phyloP scores from a whole-genome alignment of 2,888 invertebrate genomes.

The Trachelus iudaicus region DNA sequence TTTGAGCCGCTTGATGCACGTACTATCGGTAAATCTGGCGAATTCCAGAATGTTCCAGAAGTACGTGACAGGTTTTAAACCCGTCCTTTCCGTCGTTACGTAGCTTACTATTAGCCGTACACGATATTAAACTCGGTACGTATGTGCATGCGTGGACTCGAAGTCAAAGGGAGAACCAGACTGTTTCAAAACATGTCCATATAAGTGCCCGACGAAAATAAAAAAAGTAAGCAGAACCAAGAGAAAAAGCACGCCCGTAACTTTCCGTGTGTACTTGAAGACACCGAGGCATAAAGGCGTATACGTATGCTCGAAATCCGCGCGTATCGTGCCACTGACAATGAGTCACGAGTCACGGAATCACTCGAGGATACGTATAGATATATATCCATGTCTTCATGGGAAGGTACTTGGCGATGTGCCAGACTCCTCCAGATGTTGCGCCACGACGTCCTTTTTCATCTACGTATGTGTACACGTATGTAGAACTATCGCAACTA shows the following conservation, averaged over 20 bases:
- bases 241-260: neutral
- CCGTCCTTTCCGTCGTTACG: neutral
- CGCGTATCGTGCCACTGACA: neutral
- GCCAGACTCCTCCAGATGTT: conserved; percentile 32
- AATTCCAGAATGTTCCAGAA: neutral
- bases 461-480: neutral
- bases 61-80: neutral
- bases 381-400: conserved; percentile 22
- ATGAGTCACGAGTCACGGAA: conserved; percentile 26
- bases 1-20: neutral
- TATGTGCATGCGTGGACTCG: neutral
- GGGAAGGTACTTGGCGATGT: conserved; percentile 18
- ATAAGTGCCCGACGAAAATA: neutral
- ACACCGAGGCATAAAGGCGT: neutral
- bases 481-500: neutral
- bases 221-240: neutral
- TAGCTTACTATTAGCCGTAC: neutral
- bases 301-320: neutral
- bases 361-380: conserved; percentile 22
- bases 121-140: neutral
- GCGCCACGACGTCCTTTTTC: conserved; percentile 22
- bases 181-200: neutral
- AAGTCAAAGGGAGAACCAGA: neutral
- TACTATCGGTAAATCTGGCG: neutral
- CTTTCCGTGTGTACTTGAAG: neutral